These are phyloP conservation scores for Amphiprion ocellaris DNA, from an alignment of 2,113 vertebrate species.

Conservation along the genomic window DNA sequence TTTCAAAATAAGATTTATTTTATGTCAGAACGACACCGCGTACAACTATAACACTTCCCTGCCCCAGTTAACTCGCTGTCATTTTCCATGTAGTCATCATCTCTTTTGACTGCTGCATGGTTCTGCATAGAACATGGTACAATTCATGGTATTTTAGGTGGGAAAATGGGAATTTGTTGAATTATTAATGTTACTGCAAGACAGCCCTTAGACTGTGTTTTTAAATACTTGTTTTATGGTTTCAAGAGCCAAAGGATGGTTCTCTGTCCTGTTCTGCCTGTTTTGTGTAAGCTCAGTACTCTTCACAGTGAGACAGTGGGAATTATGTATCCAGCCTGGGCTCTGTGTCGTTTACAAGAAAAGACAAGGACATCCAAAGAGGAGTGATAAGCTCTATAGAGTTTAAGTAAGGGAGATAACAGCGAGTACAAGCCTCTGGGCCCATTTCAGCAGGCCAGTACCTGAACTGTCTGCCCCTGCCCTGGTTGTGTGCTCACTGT, in stretches of 20 bases:
- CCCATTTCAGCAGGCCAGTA: slow-evolving; percentile 39
- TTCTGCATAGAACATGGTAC: slow-evolving; percentile 12
- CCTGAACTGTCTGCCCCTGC: slow-evolving; percentile 44
- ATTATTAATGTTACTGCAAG: slow-evolving; percentile 33
- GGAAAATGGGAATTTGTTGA: slow-evolving; percentile 14
- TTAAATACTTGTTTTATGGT: slow-evolving; percentile 21
- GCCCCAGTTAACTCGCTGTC: background rate
- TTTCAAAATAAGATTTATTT: no score
- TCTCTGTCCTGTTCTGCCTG: slow-evolving; percentile 1
- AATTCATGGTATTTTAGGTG: slow-evolving; percentile 6
- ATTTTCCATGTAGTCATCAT: slow-evolving; percentile 24
- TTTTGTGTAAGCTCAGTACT: background rate
- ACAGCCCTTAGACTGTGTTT: background rate
- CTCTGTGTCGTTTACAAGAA: slow-evolving; percentile 21
- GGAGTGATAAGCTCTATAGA: slow-evolving; percentile 33
- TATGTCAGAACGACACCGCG: no score
- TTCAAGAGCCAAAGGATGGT: slow-evolving; percentile 17
- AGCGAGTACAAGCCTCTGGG: slow-evolving; percentile 42
- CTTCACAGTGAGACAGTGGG: slow-evolving; percentile 1
- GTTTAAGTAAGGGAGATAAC: slow-evolving; percentile 32
- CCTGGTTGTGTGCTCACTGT: slow-evolving; percentile 49
- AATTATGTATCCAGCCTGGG: background rate
- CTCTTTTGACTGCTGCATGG: slow-evolving; percentile 9
- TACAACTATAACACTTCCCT: background rate
- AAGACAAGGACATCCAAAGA: slow-evolving; percentile 31